Percentiles rank a stretch among this genome's conserved stretches.
Evolutionary conservation across 1,140 invertebrate species (phyloP).

Genomic region (Globodera rostochiensis): DNA sequence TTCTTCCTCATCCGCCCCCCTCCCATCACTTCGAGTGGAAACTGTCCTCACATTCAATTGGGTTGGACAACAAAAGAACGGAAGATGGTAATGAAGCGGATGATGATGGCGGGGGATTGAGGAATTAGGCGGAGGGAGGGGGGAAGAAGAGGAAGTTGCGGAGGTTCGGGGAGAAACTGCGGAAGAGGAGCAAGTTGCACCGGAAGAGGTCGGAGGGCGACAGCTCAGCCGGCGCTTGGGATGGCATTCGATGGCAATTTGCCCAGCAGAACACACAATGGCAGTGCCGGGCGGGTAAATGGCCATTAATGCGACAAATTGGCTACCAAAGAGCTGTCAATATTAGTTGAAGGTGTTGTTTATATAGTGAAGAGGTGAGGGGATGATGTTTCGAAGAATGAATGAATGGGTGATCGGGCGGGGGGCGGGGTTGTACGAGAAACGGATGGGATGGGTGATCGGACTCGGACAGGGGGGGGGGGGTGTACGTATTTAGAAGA

Average conservation of each 20-base stretch:
- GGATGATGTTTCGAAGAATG: neutral
- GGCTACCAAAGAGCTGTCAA: too few species aligned
- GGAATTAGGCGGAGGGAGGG: neutral
- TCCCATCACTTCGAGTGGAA: neutral
- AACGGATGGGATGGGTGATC: neutral
- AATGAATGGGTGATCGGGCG: neutral
- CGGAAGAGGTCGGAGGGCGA: neutral
- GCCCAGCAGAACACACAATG: neutral
- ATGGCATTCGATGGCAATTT: slow-evolving; percentile 2
- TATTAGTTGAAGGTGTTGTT: neutral
- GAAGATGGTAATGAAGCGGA: neutral
- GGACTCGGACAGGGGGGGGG: too few species aligned
- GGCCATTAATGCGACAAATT: neutral
- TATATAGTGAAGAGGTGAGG: neutral
- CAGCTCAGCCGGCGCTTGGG: neutral
- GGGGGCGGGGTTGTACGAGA: neutral
- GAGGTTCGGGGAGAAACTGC: neutral
- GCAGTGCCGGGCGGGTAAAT: neutral
- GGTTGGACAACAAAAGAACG: slow-evolving; percentile 13
- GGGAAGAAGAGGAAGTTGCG: neutral
- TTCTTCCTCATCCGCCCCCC: neutral
- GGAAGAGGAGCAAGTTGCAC: neutral
- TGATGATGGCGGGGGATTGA: neutral
- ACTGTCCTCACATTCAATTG: slow-evolving; percentile 8
- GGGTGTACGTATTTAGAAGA: too few species aligned